Evolutionary conservation across 1,140 invertebrate species (phyloP).

Genomic region (Atopsyche davidsoni): DNA sequence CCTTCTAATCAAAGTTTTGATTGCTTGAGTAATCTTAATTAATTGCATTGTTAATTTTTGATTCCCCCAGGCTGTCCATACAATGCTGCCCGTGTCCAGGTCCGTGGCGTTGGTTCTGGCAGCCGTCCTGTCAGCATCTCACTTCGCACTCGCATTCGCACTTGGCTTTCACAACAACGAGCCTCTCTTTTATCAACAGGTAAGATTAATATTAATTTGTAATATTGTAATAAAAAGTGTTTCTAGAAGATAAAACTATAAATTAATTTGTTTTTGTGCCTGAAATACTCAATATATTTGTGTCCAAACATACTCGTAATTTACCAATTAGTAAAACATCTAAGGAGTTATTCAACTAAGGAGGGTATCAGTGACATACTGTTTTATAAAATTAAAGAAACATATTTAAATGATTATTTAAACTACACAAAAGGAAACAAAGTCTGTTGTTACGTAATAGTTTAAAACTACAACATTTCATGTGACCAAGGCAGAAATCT

Average conservation of each 20-base stretch:
- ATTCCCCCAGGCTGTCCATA: conserved; percentile 55
- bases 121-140: conserved; percentile 51
- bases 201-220: conserved; percentile 29
- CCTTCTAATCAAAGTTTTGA: no score
- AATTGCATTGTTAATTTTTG: background rate
- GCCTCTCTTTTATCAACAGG: conserved; percentile 49
- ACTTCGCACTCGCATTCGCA: conserved; percentile 49
- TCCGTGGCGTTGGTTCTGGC: conserved; percentile 55
- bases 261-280: background rate
- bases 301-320: no score
- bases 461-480: no score
- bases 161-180: conserved; percentile 39
- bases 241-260: background rate
- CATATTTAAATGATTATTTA: no score
- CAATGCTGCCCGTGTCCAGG: conserved; percentile 63
- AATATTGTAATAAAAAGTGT: background rate
- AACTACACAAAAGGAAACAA: no score
- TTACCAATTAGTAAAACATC: no score
- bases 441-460: no score
- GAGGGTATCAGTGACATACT: no score
- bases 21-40: background rate
- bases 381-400: no score
- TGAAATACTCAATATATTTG: no score
- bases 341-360: no score
- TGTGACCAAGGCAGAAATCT: no score